Base-by-base conservation (phyloP, 2,113 vertebrate species). In the Rana temporaria region DNA sequence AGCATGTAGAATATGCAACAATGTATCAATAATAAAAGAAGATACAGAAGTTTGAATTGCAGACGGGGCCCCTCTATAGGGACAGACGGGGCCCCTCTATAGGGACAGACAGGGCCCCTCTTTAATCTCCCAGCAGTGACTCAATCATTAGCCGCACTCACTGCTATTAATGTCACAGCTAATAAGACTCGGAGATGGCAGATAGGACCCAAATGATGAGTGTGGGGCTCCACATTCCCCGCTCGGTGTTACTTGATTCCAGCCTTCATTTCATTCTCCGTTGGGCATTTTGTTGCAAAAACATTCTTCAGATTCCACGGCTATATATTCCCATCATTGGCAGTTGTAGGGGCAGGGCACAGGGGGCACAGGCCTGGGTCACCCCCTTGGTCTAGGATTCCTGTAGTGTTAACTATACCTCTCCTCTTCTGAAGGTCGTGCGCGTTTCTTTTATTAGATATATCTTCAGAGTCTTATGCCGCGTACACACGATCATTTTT, bases 181-280 rank as follows among this genome's bases (percentile, higher is more conserved):
- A 70, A 52, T 17, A 15, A 57, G 70, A 59, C 59, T 24, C 19
- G 17, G 26, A 74, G 71, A 74, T 60, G 71, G 57, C 55, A 74
- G 71, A 74, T 71, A 26, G n/a, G 55, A 74, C 71, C 55, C 71
- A 59, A 30, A 59, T 74, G 71, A 26, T 15, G 15, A 15, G 15
- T 8, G 24, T 18, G 2, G 26, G 4, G 24, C 24, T 16, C 34
- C 12, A 12, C 52, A 24, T 24, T 17, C 69, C 52, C 67, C 6
- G n/a, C 52, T 56, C 30, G 38, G 15, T 60, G 71, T 38, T 71
- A 71, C 68, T 71, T 71, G 68, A 71, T 71, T 48, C 68, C 26
- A 24, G 70, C 22, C 19, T 19, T 16, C 71, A 15, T 74, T 60
- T 15, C 26, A 34, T 38, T 55, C 17, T 56, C 70, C 53, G 56